A percentile compares a stretch with the other conserved stretches of the same genome.
These are phyloP conservation scores for Mythimna loreyi DNA, from an alignment of 2,888 invertebrate genomes.

Conservation along the genomic window DNA sequence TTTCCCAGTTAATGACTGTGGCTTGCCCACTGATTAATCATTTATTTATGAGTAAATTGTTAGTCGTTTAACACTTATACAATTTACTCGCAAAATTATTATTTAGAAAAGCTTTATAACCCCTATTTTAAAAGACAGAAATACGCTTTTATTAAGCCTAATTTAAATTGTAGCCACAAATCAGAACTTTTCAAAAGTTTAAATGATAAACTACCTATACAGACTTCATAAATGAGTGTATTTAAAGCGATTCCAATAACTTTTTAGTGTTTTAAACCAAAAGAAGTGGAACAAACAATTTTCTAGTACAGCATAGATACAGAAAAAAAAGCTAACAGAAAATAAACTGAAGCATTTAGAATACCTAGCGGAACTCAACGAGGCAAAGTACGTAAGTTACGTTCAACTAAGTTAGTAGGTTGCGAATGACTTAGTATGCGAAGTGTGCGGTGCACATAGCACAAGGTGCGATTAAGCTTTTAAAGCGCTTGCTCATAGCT, in stretches of 20 bases:
- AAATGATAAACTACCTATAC: too few species aligned
- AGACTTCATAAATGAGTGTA: too few species aligned
- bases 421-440: conserved; percentile 13
- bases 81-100: not conserved
- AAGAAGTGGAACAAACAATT: too few species aligned
- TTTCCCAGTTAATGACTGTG: conserved; percentile 39
- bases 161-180: too few species aligned
- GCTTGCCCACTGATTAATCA: conserved; percentile 32
- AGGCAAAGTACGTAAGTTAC: not conserved
- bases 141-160: too few species aligned
- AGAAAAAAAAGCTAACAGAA: too few species aligned
- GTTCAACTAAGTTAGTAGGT: not conserved
- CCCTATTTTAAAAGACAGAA: too few species aligned
- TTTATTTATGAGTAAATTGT: not conserved
- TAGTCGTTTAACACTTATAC: not conserved
- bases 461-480: conserved; percentile 21
- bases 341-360: not conserved
- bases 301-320: too few species aligned
- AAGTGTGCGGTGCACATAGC: conserved; percentile 25
- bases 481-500: conserved; percentile 12
- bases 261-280: too few species aligned
- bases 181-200: too few species aligned
- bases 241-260: too few species aligned
- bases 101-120: too few species aligned
- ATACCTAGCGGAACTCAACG: not conserved